Conservation (phyloP, 2,888 invertebrate genomes). For the Eupithecia insigniata region DNA sequence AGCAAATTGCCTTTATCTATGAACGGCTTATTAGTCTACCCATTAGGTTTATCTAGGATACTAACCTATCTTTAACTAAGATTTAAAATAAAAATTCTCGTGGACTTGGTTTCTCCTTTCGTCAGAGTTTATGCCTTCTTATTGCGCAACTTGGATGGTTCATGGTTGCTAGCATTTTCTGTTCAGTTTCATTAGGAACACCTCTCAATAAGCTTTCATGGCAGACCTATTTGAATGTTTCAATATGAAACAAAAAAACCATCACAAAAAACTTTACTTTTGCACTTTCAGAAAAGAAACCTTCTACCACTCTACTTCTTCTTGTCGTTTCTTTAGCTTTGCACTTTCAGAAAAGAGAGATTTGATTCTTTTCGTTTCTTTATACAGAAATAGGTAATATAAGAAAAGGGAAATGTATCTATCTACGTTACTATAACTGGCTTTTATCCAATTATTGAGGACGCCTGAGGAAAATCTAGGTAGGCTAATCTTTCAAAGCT, state of each 20-base stretch:
- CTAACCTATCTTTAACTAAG: neutral
- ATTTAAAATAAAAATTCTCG: constrained; percentile 5
- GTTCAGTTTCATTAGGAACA: neutral
- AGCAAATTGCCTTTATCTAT: neutral
- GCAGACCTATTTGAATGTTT: neutral
- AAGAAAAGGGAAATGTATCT: neutral
- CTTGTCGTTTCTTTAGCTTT: neutral
- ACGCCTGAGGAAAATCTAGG: neutral
- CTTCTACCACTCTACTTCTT: no score
- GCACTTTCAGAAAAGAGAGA: no score
- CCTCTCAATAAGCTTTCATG: neutral
- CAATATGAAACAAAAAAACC: neutral
- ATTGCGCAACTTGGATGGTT: neutral
- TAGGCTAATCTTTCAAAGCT: neutral
- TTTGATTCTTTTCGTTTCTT: neutral
- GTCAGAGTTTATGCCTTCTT: neutral
- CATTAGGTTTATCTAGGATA: neutral
- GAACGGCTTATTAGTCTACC: neutral
- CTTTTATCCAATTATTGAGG: neutral
- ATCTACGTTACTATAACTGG: neutral
- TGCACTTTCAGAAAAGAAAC: no score
- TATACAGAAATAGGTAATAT: neutral
- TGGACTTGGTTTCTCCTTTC: neutral
- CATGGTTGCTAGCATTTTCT: neutral
- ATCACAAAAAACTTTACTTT: neutral